Conservation (phyloP, 2,888 invertebrate genomes). For the Xestoiulus laeticollis region DNA sequence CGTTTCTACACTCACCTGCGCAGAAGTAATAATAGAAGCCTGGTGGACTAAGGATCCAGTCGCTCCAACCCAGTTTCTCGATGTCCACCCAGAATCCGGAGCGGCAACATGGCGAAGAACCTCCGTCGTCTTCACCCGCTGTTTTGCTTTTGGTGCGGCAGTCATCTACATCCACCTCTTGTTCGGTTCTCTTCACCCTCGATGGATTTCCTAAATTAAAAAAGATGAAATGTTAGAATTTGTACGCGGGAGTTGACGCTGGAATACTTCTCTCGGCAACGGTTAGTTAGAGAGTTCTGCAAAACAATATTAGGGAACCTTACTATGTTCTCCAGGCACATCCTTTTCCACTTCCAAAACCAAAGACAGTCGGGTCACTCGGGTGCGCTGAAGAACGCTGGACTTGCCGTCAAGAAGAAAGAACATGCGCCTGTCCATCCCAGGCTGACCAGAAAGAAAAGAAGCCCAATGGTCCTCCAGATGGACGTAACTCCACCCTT, state of each 20-base stretch:
- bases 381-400: background rate
- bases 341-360: slow-evolving; percentile 40
- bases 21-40: slow-evolving; percentile 33
- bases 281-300: background rate
- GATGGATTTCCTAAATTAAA: background rate
- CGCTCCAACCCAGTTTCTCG: background rate
- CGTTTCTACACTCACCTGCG: background rate
- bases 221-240: background rate
- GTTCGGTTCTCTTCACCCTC: background rate
- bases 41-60: slow-evolving; percentile 48
- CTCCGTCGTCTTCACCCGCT: background rate
- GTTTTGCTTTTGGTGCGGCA: background rate
- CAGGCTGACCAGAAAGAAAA: background rate
- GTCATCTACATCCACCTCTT: background rate
- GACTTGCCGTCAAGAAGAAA: background rate
- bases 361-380: background rate
- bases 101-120: background rate
- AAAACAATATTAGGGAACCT: background rate
- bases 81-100: slow-evolving; percentile 47
- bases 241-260: no score
- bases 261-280: no score
- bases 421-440: background rate
- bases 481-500: slow-evolving; percentile 7
- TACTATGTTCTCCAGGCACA: background rate
- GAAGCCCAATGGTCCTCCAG: background rate